phyloP scores from a whole-genome alignment of 1,140 invertebrate genomes.

The Ceratina australensis region DNA sequence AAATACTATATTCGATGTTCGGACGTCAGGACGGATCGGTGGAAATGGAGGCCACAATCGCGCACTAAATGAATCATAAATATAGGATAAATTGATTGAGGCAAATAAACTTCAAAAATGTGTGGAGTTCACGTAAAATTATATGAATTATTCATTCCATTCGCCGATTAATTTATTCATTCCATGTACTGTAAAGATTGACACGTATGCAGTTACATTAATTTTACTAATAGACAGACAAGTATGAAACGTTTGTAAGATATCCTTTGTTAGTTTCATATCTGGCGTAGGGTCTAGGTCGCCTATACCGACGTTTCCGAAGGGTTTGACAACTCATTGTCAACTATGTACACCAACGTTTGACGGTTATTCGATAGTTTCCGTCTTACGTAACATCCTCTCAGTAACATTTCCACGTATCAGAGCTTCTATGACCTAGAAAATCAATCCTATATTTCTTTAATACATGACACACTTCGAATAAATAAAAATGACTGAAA shows the following conservation, averaged over 20 bases:
- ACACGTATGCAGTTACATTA: not conserved
- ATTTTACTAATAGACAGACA: not conserved
- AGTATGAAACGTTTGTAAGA: not conserved
- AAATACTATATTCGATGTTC: not conserved
- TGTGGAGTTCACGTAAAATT: too few species aligned
- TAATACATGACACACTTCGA: not conserved
- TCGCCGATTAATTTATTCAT: not conserved
- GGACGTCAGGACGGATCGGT: too few species aligned
- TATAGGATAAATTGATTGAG: too few species aligned
- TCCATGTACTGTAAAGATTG: not conserved
- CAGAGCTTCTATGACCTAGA: slow-evolving; percentile 23
- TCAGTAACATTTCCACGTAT: slow-evolving; percentile 41
- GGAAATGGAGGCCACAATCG: not conserved
- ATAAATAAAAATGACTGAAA: too few species aligned
- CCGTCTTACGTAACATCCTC: slow-evolving; percentile 53
- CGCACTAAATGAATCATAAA: too few species aligned
- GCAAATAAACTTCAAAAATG: too few species aligned
- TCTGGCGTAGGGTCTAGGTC: slow-evolving; percentile 55
- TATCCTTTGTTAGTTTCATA: slow-evolving; percentile 27
- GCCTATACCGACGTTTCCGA: slow-evolving; percentile 44
- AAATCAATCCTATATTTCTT: slow-evolving; percentile 24
- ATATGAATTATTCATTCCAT: not conserved
- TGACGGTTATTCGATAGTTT: slow-evolving; percentile 63
- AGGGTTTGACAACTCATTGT: slow-evolving; percentile 56
- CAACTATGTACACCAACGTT: slow-evolving; percentile 41